phyloP scores from a whole-genome alignment of 2,888 invertebrate species.

The Zhuqinia jingwanae region DNA sequence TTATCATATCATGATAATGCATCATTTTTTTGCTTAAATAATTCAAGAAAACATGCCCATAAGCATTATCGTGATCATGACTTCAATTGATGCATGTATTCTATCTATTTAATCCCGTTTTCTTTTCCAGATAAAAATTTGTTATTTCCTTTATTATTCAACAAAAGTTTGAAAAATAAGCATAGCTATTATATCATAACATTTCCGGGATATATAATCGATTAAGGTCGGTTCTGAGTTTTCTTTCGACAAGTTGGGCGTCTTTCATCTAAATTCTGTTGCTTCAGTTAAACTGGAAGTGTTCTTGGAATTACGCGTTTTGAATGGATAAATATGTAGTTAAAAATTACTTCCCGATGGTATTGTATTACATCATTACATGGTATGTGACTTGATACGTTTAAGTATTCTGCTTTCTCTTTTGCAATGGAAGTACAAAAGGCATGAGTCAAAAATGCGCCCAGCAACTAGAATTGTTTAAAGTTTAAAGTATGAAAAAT shows the following conservation, averaged over 20 bases:
- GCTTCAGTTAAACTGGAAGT: background rate
- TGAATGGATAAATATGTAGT: background rate
- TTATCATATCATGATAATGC: background rate
- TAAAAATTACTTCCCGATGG: background rate
- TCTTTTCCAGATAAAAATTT: no score
- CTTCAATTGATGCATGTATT: no score
- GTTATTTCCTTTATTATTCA: no score
- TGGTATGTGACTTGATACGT: background rate
- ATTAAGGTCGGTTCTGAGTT: background rate
- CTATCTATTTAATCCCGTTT: no score
- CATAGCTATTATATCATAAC: background rate
- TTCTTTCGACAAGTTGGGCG: background rate
- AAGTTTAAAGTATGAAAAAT: constrained; percentile 18
- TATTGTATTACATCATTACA: no score
- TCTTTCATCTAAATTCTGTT: background rate
- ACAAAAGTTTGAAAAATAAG: no score
- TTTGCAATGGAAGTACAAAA: background rate
- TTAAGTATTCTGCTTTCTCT: no score
- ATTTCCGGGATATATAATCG: background rate
- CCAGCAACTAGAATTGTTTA: background rate
- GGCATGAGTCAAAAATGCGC: background rate
- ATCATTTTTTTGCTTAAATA: no score
- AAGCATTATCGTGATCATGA: no score
- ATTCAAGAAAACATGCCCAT: no score
- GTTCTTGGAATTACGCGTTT: background rate